Evolutionary conservation across 2,888 invertebrate genomes (phyloP).

Genomic region (Hedya salicella): DNA sequence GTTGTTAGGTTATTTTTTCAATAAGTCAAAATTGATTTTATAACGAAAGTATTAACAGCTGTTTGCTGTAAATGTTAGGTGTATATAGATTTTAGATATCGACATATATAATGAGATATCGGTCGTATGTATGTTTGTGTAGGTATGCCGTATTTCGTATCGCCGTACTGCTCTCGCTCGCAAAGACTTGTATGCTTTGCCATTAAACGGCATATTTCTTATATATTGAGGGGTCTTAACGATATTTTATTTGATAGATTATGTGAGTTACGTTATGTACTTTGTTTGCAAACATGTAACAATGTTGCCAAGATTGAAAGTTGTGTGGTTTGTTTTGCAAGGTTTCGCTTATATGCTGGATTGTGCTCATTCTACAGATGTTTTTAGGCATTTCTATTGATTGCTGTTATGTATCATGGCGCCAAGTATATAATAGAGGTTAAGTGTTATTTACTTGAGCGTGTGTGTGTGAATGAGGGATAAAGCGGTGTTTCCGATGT

Average conservation of each 20-base stretch:
- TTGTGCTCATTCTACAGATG: constrained; percentile 15
- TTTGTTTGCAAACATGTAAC: constrained; percentile 64
- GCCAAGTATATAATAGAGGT: constrained; percentile 40
- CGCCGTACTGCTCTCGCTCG: constrained; percentile 58
- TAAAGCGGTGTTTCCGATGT: constrained; percentile 49
- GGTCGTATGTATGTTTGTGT: constrained; percentile 51
- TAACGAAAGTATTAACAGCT: constrained; percentile 51
- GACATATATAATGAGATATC: constrained; percentile 53
- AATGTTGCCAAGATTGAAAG: constrained; percentile 58
- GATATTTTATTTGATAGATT: constrained; percentile 59
- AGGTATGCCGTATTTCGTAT: constrained; percentile 57
- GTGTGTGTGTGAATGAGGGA: constrained; percentile 55
- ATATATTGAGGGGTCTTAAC: constrained; percentile 53
- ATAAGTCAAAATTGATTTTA: constrained; percentile 52
- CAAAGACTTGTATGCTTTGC: constrained; percentile 52
- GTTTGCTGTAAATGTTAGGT: constrained; percentile 48
- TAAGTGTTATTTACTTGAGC: constrained; percentile 47
- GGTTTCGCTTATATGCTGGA: constrained; percentile 59
- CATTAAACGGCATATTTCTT: constrained; percentile 53
- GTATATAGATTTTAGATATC: constrained; percentile 50
- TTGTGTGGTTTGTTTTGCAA: constrained; percentile 26
- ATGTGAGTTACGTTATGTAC: constrained; percentile 57
- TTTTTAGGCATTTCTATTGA: constrained; percentile 38
- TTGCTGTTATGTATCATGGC: constrained; percentile 38
- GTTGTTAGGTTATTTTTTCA: constrained; percentile 74